Evolutionary conservation across 2,113 vertebrate species (phyloP).

Genomic region (Cervus canadensis): DNA sequence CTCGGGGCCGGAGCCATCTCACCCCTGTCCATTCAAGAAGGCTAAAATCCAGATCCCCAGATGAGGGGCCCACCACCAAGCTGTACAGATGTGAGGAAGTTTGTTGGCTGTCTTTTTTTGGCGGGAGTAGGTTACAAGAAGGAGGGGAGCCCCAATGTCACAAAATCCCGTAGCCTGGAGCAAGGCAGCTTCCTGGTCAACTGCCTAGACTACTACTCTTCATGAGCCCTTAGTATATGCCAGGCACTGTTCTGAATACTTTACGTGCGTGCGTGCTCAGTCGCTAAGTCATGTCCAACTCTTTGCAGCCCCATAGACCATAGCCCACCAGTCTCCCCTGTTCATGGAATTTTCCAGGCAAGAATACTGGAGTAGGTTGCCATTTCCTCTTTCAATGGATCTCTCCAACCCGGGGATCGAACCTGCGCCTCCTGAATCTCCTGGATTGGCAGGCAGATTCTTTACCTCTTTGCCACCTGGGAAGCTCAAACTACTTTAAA

Average conservation of each 20-base stretch:
- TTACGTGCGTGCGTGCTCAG: background rate
- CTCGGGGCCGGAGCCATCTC: background rate
- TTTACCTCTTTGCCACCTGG: background rate
- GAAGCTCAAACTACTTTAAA: background rate
- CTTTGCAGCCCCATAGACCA: background rate
- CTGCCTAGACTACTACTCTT: background rate
- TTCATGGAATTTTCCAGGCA: background rate
- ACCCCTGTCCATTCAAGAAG: background rate
- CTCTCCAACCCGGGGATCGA: background rate
- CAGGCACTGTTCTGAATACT: background rate
- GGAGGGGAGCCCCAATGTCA: background rate
- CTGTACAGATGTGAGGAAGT: background rate
- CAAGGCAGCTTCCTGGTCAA: fast-evolving
- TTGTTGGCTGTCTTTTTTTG: background rate
- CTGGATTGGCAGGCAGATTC: background rate
- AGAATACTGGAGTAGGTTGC: background rate
- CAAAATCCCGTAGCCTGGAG: background rate
- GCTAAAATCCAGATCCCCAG: background rate
- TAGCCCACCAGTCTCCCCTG: background rate
- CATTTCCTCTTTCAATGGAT: background rate
- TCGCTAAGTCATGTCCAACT: background rate
- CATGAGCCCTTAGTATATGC: fast-evolving
- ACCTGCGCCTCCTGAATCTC: background rate
- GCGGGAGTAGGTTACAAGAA: background rate
- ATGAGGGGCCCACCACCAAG: background rate